Evolutionary conservation across 1,140 invertebrate genomes (phyloP), one percentile per base, ranked within the genome.

Genomic region (Pemphigus obesinymphae): DNA sequence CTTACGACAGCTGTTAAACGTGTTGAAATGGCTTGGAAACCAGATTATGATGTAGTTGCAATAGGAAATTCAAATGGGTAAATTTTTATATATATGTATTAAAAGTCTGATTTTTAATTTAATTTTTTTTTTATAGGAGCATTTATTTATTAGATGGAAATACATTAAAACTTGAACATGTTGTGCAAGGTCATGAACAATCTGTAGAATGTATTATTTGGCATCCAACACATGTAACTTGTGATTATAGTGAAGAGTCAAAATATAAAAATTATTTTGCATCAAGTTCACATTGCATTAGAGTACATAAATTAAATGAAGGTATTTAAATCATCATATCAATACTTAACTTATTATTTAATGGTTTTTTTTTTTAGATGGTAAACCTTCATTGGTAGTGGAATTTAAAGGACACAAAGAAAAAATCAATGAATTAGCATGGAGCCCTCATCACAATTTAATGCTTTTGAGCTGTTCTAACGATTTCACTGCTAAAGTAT

Each of bases 381-480:
- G 50, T 23, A 26, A 43, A 23, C 61, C 63, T 2, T 82, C 82
- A 55, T 29, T 82, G 10, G 87, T 89, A 84, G 88, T 89, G 26
- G 88, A 86, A 8, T 87, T 94, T 72, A 86, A 84, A 3, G 91
- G 91, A 2, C 93, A 94, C 84, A 86, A 83, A 34, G 86, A 87
- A 0, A 87, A 89, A 61, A 61, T 80, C 2, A 80, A 80, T 80
- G 76, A 80, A 63, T 37, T 95, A 13, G 87, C 88, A 5, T 96
- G 94, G 94, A 94, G 89, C 87, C 92, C 92, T 6, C 92, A 93
- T 85, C 85, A 88, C 13, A 91, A 91, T 82, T 91, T 89, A 10
- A 87, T 88, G 53, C 86, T 95, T n/a, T 86, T 92, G 11, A 91
- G 93, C 15, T 90, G 90, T 7, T 92, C 92, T 31, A 91, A 91